Percentiles rank a stretch among this genome's conserved stretches.
These are phyloP conservation scores for Aphelenchoides besseyi DNA, from an alignment of 1,140 invertebrate genomes.

Conservation along the genomic window DNA sequence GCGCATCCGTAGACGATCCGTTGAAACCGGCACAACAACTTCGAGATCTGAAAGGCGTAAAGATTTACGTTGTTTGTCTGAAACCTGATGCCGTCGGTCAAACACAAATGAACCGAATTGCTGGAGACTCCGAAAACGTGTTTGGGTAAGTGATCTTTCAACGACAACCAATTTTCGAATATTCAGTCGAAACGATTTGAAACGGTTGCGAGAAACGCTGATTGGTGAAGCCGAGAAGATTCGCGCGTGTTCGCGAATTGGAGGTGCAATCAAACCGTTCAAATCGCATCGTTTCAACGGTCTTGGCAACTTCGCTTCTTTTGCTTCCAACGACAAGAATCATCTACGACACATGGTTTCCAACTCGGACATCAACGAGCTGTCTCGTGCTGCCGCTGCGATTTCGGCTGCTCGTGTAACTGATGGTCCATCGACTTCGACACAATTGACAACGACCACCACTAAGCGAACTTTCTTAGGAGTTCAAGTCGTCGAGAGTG, in stretches of 20 bases:
- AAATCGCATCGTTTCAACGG: conserved; percentile 20
- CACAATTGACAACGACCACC: background rate
- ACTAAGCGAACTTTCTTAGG: background rate
- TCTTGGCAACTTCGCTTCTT: conserved; percentile 1
- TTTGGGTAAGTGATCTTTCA: conserved; percentile 42
- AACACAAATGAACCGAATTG: conserved; percentile 51
- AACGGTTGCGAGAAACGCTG: conserved; percentile 39
- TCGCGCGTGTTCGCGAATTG: conserved; percentile 53
- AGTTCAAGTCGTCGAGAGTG: background rate
- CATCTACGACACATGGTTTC: background rate
- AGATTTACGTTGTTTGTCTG: conserved; percentile 54
- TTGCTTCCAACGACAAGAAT: background rate
- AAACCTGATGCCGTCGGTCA: conserved; percentile 38
- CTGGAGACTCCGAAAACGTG: conserved; percentile 50
- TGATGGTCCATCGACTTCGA: background rate
- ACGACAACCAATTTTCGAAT: conserved; percentile 18
- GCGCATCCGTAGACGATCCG: conserved; percentile 54
- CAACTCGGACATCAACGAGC: background rate
- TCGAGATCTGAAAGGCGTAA: conserved; percentile 48
- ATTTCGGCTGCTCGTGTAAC: background rate
- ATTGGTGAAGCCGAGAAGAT: conserved; percentile 45
- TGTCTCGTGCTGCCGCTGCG: conserved; percentile 3
- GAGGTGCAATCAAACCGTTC: conserved; percentile 1
- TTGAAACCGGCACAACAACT: conserved; percentile 52
- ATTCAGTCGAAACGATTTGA: conserved; percentile 46